phyloP scores from a whole-genome alignment of 2,888 invertebrate genomes.

The Drosophila testacea region DNA sequence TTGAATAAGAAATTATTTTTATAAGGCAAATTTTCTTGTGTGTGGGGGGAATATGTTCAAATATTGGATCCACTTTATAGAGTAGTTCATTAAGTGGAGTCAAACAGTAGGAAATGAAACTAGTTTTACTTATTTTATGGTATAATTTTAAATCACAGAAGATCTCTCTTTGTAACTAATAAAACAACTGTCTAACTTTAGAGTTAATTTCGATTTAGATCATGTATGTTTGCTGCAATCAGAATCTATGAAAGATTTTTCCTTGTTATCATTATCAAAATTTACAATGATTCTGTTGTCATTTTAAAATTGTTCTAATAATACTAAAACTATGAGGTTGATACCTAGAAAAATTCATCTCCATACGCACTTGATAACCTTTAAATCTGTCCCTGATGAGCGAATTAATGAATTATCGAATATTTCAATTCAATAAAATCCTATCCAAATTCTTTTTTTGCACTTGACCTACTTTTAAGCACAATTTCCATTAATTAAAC shows the following conservation, averaged over 20 bases:
- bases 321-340: no score
- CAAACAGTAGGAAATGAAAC: not conserved
- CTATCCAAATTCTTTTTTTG: conserved; percentile 38
- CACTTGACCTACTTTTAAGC: conserved; percentile 67
- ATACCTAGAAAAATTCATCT: not conserved
- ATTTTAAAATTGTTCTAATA: no score
- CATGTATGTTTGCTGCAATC: not conserved
- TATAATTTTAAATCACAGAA: not conserved
- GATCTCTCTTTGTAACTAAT: not conserved
- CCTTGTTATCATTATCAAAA: no score
- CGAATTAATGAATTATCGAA: conserved; percentile 34
- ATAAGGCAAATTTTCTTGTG: conserved; percentile 9
- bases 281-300: no score
- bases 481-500: conserved; percentile 68
- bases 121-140: not conserved
- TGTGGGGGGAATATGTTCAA: not conserved
- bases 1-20: conserved; percentile 53
- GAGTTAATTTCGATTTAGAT: not conserved
- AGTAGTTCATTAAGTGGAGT: conserved; percentile 3
- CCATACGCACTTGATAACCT: conserved; percentile 20
- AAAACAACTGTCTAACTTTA: no score
- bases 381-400: conserved; percentile 35
- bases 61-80: not conserved
- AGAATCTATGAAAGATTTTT: no score
- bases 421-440: conserved; percentile 24